Conservation (phyloP, 2,888 invertebrate species). For the Tetanocera ferruginea region DNA sequence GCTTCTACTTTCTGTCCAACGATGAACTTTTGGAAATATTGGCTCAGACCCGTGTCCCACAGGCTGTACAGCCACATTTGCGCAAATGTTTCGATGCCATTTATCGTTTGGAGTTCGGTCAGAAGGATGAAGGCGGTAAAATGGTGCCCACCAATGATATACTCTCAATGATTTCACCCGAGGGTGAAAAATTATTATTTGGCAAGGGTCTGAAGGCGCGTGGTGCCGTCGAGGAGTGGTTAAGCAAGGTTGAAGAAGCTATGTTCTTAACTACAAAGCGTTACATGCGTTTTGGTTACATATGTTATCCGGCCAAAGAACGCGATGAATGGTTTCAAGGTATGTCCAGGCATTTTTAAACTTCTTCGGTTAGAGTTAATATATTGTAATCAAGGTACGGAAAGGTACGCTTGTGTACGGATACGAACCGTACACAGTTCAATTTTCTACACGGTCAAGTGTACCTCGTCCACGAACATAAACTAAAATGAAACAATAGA, state of each 20-base stretch:
- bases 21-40: constrained; percentile 91
- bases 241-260: constrained; percentile 90
- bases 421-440: too few relatives aligned
- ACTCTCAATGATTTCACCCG: constrained; percentile 90
- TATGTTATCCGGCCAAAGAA: constrained; percentile 76
- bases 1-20: constrained; percentile 90
- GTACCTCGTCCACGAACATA: too few relatives aligned
- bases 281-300: constrained; percentile 81
- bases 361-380: too few relatives aligned
- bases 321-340: constrained; percentile 80
- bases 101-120: constrained; percentile 82
- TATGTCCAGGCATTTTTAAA: constrained; percentile 22
- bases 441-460: too few relatives aligned
- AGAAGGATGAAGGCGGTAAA: constrained; percentile 74
- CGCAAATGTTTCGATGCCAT: constrained; percentile 92
- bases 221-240: constrained; percentile 93
- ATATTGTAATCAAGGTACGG: too few relatives aligned
- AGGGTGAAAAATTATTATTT: constrained; percentile 84
- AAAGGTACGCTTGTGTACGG: too few relatives aligned
- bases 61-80: constrained; percentile 90
- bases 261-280: constrained; percentile 86
- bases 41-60: constrained; percentile 90
- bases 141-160: constrained; percentile 83
- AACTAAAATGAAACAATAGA: too few relatives aligned
- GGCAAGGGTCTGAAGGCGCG: constrained; percentile 87